These are phyloP conservation scores for Trissolcus japonicus DNA, from an alignment of 2,888 invertebrate genomes.

Conservation along the genomic window DNA sequence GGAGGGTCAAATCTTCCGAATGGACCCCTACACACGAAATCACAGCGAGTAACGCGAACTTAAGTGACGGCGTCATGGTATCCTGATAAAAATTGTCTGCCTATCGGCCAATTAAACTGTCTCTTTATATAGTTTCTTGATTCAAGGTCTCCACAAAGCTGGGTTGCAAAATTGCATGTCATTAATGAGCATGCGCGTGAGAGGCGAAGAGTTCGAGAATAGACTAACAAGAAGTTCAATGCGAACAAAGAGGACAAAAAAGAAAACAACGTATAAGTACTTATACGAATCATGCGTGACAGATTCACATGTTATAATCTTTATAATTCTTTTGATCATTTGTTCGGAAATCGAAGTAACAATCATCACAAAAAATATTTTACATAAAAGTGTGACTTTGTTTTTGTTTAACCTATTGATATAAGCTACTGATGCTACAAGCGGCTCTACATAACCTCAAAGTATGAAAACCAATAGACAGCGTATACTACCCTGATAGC, in stretches of 20 bases:
- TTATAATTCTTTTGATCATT: too few species aligned
- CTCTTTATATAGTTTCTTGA: constrained; percentile 75
- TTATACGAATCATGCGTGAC: too few species aligned
- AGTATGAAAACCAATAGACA: too few species aligned
- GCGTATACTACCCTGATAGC: too few species aligned
- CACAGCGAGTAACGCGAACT: constrained; percentile 54
- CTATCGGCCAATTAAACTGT: constrained; percentile 68
- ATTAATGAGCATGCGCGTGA: constrained; percentile 69
- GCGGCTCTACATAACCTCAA: too few species aligned
- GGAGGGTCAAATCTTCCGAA: constrained; percentile 62
- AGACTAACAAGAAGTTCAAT: constrained; percentile 53
- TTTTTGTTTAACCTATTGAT: too few species aligned
- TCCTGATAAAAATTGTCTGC: constrained; percentile 70
- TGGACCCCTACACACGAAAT: constrained; percentile 48
- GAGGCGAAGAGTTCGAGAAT: constrained; percentile 63
- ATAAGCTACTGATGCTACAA: too few species aligned
- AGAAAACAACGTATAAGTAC: too few species aligned
- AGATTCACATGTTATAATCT: too few species aligned
- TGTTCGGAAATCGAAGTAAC: too few species aligned
- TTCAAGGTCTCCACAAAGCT: constrained; percentile 73
- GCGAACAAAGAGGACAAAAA: constrained; percentile 53
- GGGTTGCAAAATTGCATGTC: constrained; percentile 74
- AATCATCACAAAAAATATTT: too few species aligned
- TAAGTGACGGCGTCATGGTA: constrained; percentile 63
- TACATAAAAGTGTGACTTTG: too few species aligned